Percentiles rank a stretch among this genome's conserved stretches.
These are phyloP conservation scores for Gasterosteus aculeatus DNA, from an alignment of 2,113 vertebrate genomes.

Conservation along the genomic window DNA sequence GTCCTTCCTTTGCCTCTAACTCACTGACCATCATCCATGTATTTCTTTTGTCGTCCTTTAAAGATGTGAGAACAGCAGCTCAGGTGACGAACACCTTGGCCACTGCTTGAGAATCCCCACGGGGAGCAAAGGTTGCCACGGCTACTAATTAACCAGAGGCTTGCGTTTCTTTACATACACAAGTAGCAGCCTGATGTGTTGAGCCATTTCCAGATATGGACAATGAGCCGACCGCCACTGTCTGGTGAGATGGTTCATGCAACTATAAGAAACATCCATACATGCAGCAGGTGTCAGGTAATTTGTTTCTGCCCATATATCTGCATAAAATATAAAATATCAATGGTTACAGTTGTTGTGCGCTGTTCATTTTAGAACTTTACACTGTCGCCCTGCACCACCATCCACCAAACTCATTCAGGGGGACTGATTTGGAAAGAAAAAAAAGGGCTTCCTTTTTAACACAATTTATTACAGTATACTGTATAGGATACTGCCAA, in stretches of 20 bases:
- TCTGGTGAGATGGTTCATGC: neutral
- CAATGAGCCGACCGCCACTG: constrained; percentile 39
- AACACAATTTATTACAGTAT: neutral
- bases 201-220: constrained; percentile 26
- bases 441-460: too few species aligned
- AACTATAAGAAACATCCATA: neutral
- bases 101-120: constrained; percentile 78
- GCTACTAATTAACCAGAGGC: constrained; percentile 93
- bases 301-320: neutral
- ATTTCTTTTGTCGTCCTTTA: constrained; percentile 9
- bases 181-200: constrained; percentile 55
- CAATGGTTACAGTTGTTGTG: neutral
- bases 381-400: too few species aligned
- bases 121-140: constrained; percentile 88
- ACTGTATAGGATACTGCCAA: neutral
- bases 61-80: constrained; percentile 20
- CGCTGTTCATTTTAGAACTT: neutral
- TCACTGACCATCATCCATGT: constrained; percentile 36
- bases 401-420: neutral
- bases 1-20: constrained; percentile 9
- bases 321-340: neutral
- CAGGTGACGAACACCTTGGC: constrained; percentile 59
- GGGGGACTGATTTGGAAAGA: neutral
- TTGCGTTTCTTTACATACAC: constrained; percentile 65
- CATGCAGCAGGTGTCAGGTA: neutral